Base-by-base conservation (phyloP, 2,888 invertebrate genomes). In the Antitype chi region DNA sequence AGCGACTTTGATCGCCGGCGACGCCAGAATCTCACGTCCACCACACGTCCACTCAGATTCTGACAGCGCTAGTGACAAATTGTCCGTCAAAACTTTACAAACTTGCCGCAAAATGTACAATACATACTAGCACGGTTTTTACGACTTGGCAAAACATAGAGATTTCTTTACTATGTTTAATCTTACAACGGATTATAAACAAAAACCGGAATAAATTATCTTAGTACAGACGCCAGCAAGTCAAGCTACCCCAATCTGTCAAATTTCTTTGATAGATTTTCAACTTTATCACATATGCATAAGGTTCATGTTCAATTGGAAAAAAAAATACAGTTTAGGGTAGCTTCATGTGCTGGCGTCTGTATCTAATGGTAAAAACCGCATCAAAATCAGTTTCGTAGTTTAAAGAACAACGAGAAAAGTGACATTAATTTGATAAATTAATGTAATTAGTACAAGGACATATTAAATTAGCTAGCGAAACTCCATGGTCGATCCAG, bases 61-160 rank as follows among this genome's bases (percentile, higher is more conserved):
- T 57, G 25, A 25, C 57, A 55, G 23, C 23, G 8, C 53, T 52
- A 52, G 8, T 23, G 53, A 55, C 20, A 20, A 60, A 11, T 59
- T 28, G 17, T 28, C 28, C 20, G 59, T 17, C 17, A 59, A 8
- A 25, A 17, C 8, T 20, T 59, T 59, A 17, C 17, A 28, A 25
- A 25, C 28, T 59, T 20, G 28, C 28, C 8, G 9, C 17, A 28
- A 59, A 28, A 59, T 28, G 59, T 59, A 59, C 59, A 28, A 28
- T 17, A n/a, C n/a, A 17, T 43, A 43, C n/a, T 64, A 43, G 17
- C 17, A 64, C 17, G n/a, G 9, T 38, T 38, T 38, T 64, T 25
- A 64, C 43, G 43, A 64, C 43, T 64, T 43, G 63, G 38, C 17
- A n/a, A 38, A 63, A 63, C 63, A 63, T 64, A 6, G 43, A 64